Base-by-base conservation (phyloP, 1,140 invertebrate genomes). In the Samia ricini region DNA sequence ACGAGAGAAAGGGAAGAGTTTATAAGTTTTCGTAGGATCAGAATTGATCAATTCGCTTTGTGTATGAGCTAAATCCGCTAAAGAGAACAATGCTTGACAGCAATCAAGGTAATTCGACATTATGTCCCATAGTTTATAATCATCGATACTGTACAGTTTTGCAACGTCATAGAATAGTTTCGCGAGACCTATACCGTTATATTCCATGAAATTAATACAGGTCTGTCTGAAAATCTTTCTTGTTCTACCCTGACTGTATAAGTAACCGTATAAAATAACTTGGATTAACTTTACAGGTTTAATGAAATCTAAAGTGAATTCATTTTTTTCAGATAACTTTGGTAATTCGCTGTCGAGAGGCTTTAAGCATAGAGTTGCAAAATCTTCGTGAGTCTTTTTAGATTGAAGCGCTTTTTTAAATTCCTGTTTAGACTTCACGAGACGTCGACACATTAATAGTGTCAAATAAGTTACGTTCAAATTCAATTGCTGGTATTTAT, bases 381-480 rank as follows among this genome's bases (percentile, higher is more conserved):
- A 55, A 22, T 55, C 54, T 23, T 23, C 2, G 23, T 26, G 22
- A n/a, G 23, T 23, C n/a, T 55, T 55, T 1, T 22, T 12, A 6
- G 15, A 23, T 26, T 18, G 21, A 15, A 55, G 23, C 21, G 54
- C 54, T 18, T 24, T 55, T 18, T 12, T 23, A 6, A 24, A 24
- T 6, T 55, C 23, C n/a, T 22, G 4, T 18, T 55, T 5, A 10
- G 15, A 24, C 23, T 26, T 55, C 20, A 23, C 20, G 7, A 55
- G 2, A 7, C 15, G 8, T 23, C 54, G 20, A 18, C 4, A 22
- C 8, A 55, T 24, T 18, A 55, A 26, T 18, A 55, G 54, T 23
- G 26, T 24, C 21, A 55, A 26, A 26, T 55, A 55, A 23, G 54
- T 55, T 5, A 55, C 54, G 18, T 55, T 55, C 15, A 55, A 24